Evolutionary conservation across 2,888 invertebrate species (phyloP).

Genomic region (Smittia sp.): DNA sequence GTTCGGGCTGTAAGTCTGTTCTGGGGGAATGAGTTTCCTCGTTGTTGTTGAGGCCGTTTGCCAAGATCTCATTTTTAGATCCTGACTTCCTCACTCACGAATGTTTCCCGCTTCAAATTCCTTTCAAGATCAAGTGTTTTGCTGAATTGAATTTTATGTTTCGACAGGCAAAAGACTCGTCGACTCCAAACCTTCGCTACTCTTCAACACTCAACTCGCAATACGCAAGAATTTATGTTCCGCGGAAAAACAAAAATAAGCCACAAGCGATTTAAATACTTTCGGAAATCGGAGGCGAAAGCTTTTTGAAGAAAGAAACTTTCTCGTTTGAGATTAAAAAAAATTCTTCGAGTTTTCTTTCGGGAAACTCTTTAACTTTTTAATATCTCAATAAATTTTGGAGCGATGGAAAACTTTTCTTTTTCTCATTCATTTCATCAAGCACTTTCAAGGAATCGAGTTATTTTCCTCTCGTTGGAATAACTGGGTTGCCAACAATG

Average conservation of each 20-base stretch:
- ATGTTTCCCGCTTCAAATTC: too few relatives aligned
- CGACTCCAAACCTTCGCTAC: too few relatives aligned
- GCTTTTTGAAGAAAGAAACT: background rate
- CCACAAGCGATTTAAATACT: background rate
- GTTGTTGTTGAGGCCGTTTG: too few relatives aligned
- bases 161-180: too few relatives aligned
- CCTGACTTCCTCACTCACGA: too few relatives aligned
- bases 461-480: constrained; percentile 14
- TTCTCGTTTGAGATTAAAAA: constrained; percentile 13
- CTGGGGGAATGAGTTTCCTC: too few relatives aligned
- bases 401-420: background rate
- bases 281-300: background rate
- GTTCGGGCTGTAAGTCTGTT: too few relatives aligned
- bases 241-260: background rate
- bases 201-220: too few relatives aligned
- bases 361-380: constrained; percentile 19
- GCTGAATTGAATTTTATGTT: too few relatives aligned
- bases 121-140: too few relatives aligned
- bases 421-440: constrained; percentile 9
- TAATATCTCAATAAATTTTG: constrained; percentile 11
- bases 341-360: background rate
- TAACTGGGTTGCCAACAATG: constrained; percentile 15
- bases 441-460: background rate
- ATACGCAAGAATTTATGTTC: background rate
- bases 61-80: too few relatives aligned